Evolutionary conservation across 2,888 invertebrate genomes (phyloP).

Genomic region (Drosophila suboccidentalis): DNA sequence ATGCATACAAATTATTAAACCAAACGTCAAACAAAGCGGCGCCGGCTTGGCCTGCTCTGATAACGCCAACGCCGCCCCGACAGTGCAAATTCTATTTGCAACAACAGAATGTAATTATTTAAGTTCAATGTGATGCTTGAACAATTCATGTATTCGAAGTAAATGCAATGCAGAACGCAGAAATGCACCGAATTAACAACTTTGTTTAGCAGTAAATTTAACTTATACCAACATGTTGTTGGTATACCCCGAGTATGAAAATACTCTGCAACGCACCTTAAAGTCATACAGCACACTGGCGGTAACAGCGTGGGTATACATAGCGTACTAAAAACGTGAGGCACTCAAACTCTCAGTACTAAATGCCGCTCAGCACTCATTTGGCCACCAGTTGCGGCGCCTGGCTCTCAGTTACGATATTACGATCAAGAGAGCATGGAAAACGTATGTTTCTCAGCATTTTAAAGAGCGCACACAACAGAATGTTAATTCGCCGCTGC

Average conservation of each 20-base stretch:
- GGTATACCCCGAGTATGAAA: background rate
- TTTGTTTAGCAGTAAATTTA: slow-evolving; percentile 27
- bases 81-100: slow-evolving; percentile 41
- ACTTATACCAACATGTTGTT: slow-evolving; percentile 48
- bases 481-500: slow-evolving; percentile 12
- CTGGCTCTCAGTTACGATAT: slow-evolving; percentile 39
- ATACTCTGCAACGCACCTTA: slow-evolving; percentile 34
- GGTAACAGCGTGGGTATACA: slow-evolving; percentile 3
- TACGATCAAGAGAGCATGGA: slow-evolving; percentile 42
- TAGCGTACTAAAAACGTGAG: slow-evolving; percentile 31
- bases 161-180: background rate
- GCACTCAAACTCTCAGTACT: slow-evolving; percentile 27
- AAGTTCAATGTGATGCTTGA: background rate
- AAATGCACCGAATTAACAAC: slow-evolving; percentile 17
- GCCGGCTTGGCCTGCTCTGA: slow-evolving; percentile 42
- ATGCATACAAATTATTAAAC: slow-evolving; percentile 29
- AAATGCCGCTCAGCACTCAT: slow-evolving; percentile 19
- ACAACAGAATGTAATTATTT: slow-evolving; percentile 33
- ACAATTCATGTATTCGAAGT: background rate
- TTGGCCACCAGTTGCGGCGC: slow-evolving; percentile 1
- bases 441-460: slow-evolving; percentile 3
- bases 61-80: slow-evolving; percentile 25
- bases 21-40: slow-evolving; percentile 46
- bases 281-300: slow-evolving; percentile 18
- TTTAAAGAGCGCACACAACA: slow-evolving; percentile 33